A percentile compares a stretch with the other conserved stretches of the same genome.
Conservation (phyloP, 2,113 vertebrate genomes). For the Protobothrops mucrosquamatus region DNA sequence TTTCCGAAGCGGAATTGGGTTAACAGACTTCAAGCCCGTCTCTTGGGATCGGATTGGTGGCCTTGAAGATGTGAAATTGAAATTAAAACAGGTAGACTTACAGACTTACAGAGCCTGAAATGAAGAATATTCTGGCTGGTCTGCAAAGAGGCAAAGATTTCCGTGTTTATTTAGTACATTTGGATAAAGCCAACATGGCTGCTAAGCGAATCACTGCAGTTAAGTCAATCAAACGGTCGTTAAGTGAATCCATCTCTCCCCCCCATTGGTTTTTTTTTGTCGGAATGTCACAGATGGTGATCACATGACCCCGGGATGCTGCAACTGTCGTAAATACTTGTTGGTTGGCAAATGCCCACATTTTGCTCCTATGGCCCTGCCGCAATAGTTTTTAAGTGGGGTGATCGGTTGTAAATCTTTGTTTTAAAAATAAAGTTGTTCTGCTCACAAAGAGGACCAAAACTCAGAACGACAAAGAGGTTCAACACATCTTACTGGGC, state of each 20-base stretch:
- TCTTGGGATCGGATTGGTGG: slow-evolving; percentile 92
- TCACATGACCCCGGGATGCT: no score
- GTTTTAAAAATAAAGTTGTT: no score
- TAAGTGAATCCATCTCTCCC: no score
- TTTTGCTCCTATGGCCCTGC: no score
- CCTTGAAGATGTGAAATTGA: slow-evolving; percentile 88
- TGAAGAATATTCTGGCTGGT: background rate
- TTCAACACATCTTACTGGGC: background rate
- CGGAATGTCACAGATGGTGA: no score
- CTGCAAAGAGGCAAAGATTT: background rate
- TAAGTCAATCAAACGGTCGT: no score
- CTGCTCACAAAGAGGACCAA: background rate
- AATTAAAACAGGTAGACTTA: slow-evolving; percentile 82
- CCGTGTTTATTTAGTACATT: background rate
- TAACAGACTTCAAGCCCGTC: slow-evolving; percentile 78
- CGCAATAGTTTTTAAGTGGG: no score
- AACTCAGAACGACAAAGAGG: background rate
- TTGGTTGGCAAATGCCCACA: no score
- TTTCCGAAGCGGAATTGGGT: slow-evolving; percentile 80
- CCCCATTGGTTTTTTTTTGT: no score
- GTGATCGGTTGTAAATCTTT: no score
- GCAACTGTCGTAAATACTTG: no score
- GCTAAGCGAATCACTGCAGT: no score
- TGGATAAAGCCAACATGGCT: background rate
- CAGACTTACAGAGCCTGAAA: background rate